phyloP scores from a whole-genome alignment of 1,140 invertebrate genomes.

The Polypedilum pembai region DNA sequence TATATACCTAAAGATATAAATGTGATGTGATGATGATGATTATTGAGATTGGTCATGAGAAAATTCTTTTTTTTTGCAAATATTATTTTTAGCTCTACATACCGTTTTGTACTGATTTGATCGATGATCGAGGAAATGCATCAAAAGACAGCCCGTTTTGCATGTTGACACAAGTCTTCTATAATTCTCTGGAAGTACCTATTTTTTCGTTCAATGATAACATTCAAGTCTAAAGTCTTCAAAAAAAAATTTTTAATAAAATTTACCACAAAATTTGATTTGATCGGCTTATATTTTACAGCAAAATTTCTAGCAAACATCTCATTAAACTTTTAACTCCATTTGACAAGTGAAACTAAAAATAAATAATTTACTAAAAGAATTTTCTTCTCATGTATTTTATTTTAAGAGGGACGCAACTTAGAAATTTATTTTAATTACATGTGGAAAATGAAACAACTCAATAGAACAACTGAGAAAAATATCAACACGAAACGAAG shows the following conservation, averaged over 20 bases:
- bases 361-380: neutral
- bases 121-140: neutral
- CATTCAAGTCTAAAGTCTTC: neutral
- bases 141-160: neutral
- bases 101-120: neutral
- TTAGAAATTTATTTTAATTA: neutral
- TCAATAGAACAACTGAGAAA: neutral
- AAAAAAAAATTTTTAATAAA: neutral
- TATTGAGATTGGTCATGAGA: neutral
- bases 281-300: conserved; percentile 1
- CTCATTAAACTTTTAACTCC: no score
- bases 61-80: neutral
- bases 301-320: conserved; percentile 23
- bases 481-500: neutral
- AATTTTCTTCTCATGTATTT: neutral
- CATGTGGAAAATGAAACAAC: neutral
- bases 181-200: conserved; percentile 39
- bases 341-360: no score
- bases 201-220: neutral
- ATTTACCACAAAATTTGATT: conserved; percentile 18
- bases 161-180: conserved; percentile 41
- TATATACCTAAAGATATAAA: conserved; percentile 20
- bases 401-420: neutral
- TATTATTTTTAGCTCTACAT: neutral
- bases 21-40: neutral